Percentiles rank a stretch among this genome's conserved stretches.
phyloP scores from a whole-genome alignment of 2,888 invertebrate genomes.

The Rhamphomyia laevipes region DNA sequence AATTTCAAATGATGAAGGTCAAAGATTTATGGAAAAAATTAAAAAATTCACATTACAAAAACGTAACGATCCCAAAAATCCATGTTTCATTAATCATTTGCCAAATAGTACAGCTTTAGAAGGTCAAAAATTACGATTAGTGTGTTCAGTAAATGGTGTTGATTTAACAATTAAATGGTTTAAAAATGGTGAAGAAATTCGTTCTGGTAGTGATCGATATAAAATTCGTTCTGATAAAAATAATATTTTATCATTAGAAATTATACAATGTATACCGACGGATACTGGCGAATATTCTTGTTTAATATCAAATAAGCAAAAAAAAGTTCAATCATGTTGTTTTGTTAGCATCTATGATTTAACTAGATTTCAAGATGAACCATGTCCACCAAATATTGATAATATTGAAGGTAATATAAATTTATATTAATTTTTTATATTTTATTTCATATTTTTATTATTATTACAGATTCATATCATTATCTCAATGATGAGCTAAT shows the following conservation, averaged over 20 bases:
- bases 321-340: background rate
- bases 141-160: background rate
- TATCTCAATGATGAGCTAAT: background rate
- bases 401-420: background rate
- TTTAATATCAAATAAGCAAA: background rate
- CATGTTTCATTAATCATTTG: background rate
- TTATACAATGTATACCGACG: background rate
- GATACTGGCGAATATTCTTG: background rate
- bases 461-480: background rate
- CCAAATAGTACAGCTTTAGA: background rate
- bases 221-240: background rate
- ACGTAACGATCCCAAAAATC: background rate
- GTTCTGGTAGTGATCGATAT: background rate
- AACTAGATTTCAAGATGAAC: background rate
- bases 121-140: background rate
- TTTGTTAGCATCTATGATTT: background rate
- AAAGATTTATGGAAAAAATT: background rate
- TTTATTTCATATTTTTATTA: background rate
- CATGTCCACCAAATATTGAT: background rate
- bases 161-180: background rate
- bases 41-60: background rate
- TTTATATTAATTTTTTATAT: background rate
- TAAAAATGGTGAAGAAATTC: background rate
- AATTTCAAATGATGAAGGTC: background rate
- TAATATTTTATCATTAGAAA: background rate